Evolutionary conservation across 2,888 invertebrate species (phyloP).

Genomic region (Acronicta aceris): DNA sequence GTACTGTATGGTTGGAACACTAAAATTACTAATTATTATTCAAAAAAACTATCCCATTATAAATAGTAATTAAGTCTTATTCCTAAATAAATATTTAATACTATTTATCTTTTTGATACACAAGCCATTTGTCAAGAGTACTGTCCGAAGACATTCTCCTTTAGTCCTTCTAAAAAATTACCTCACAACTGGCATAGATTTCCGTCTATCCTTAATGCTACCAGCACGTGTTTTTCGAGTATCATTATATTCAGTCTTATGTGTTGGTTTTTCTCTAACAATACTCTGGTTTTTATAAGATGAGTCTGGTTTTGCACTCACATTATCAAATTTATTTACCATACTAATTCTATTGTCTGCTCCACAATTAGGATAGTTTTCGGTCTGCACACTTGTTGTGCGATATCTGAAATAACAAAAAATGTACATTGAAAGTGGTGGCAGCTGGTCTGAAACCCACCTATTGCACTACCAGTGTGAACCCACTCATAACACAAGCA

Average conservation of each 20-base stretch:
- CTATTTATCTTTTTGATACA: too few species aligned
- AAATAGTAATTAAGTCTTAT: too few species aligned
- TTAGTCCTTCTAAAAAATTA: slow-evolving; percentile 41
- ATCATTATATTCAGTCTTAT: slow-evolving; percentile 28
- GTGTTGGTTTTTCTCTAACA: slow-evolving; percentile 27
- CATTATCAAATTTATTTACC: slow-evolving; percentile 12
- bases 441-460: too few species aligned
- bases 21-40: too few species aligned
- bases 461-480: too few species aligned
- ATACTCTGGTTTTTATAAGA: slow-evolving; percentile 20
- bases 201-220: slow-evolving; percentile 68
- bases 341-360: slow-evolving; percentile 11
- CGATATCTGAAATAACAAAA: slow-evolving; percentile 30
- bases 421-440: too few species aligned
- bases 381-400: slow-evolving; percentile 1
- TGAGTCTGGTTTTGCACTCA: slow-evolving; percentile 16
- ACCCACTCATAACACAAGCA: too few species aligned
- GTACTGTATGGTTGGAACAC: too few species aligned
- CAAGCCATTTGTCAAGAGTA: too few species aligned
- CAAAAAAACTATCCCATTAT: too few species aligned
- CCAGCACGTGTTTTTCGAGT: slow-evolving; percentile 27
- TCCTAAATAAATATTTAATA: too few species aligned
- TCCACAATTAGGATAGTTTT: slow-evolving; percentile 4
- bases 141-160: too few species aligned
- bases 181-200: slow-evolving; percentile 74